Evolutionary conservation across 1,140 invertebrate species (phyloP).

Genomic region (Pachypeltis micranthus): DNA sequence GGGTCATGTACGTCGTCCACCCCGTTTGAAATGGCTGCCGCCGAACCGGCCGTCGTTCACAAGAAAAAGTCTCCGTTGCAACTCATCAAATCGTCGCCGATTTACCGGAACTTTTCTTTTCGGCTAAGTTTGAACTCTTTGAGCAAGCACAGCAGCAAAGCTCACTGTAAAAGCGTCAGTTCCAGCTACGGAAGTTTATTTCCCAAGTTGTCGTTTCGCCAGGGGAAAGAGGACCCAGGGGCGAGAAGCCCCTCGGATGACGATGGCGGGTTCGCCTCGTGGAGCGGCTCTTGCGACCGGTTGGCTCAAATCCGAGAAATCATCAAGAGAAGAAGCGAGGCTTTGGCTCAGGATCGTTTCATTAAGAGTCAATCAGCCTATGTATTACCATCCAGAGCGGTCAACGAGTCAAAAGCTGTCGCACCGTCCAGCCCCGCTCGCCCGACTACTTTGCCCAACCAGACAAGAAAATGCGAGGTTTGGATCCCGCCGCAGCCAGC

Average conservation of each 20-base stretch:
- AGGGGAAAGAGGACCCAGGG: slow-evolving; percentile 21
- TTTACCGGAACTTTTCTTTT: slow-evolving; percentile 37
- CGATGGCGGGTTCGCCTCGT: slow-evolving; percentile 23
- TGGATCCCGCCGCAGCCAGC: slow-evolving; percentile 16
- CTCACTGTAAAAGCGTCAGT: background rate
- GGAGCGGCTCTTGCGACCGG: slow-evolving; percentile 21
- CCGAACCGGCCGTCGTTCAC: slow-evolving; percentile 26
- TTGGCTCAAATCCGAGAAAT: slow-evolving; percentile 34
- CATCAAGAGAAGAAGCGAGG: slow-evolving; percentile 18
- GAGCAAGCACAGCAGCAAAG: background rate
- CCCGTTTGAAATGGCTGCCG: slow-evolving; percentile 30
- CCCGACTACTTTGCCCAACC: slow-evolving; percentile 32
- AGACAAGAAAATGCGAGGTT: slow-evolving; percentile 28
- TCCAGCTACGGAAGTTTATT: background rate
- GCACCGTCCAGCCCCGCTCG: slow-evolving; percentile 20
- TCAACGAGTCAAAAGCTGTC: slow-evolving; percentile 18
- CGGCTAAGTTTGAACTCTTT: slow-evolving; percentile 36
- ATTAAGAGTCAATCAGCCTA: slow-evolving; percentile 21
- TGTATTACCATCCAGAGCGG: slow-evolving; percentile 22
- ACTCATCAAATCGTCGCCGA: slow-evolving; percentile 33
- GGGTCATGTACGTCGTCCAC: slow-evolving; percentile 29
- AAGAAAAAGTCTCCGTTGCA: slow-evolving; percentile 38
- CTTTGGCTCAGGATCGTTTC: slow-evolving; percentile 15
- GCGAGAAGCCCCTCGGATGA: slow-evolving; percentile 22
- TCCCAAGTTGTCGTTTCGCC: slow-evolving; percentile 20